A percentile compares a stretch with the other conserved stretches of the same genome.
phyloP scores from a whole-genome alignment of 2,888 invertebrate species.

The Diloba caeruleocephala region DNA sequence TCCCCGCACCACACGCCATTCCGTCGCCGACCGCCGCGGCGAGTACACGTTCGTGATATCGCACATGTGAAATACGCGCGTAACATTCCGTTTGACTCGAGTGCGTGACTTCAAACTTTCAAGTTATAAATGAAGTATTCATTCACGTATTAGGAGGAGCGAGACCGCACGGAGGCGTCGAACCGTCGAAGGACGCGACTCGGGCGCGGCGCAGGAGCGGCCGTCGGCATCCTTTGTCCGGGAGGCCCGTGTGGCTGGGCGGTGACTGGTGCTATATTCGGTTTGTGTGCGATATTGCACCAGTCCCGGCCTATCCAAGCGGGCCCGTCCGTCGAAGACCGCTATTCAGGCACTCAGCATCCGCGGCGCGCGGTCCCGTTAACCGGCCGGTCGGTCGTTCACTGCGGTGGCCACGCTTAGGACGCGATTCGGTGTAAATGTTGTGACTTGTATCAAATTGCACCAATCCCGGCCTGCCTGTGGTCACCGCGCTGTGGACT shows the following conservation, averaged over 20 bases:
- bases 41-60: constrained; percentile 59
- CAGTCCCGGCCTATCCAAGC: constrained; percentile 90
- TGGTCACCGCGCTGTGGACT: constrained; percentile 70
- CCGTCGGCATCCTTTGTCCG: constrained; percentile 77
- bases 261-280: constrained; percentile 88
- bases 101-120: constrained; percentile 69
- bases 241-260: constrained; percentile 87
- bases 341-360: constrained; percentile 83
- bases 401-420: constrained; percentile 88
- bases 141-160: constrained; percentile 55
- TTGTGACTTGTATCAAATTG: constrained; percentile 87
- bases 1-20: constrained; percentile 77
- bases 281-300: constrained; percentile 87
- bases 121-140: constrained; percentile 61
- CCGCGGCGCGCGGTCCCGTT: constrained; percentile 87
- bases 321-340: constrained; percentile 84
- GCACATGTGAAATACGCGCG: constrained; percentile 69
- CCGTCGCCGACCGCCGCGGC: constrained; percentile 72
- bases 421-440: constrained; percentile 88
- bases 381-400: constrained; percentile 84
- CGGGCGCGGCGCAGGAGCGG: constrained; percentile 77
- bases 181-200: constrained; percentile 56
- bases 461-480: constrained; percentile 90
- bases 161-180: constrained; percentile 46
- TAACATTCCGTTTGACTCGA: constrained; percentile 70